Base-by-base conservation (phyloP, 2,113 vertebrate species). In the Narcine bancroftii region DNA sequence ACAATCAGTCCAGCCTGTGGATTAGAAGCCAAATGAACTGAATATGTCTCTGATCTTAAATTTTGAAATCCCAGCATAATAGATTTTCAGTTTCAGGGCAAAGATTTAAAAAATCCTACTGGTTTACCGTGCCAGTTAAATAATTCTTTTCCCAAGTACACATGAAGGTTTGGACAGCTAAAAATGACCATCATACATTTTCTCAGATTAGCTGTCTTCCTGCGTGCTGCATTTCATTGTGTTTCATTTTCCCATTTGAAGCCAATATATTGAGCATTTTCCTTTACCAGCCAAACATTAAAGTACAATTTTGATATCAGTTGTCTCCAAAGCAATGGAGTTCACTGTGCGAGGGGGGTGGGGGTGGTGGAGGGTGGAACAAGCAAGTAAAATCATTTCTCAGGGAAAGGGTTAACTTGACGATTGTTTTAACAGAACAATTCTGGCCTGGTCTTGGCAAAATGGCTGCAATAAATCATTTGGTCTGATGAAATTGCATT, bases 381-480 rank as follows among this genome's bases (percentile, higher is more conserved):
- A 5, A 19, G 26, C 33, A 21, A 60, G 81, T 7, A 56, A 87
- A 87, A 60, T 85, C 33, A 53, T 56, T 21, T 87, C n/a, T 21
- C 33, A 7, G 17, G 21, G n/a, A 63, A 87, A 87, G 53, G 81
- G 50, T 63, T 60, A 87, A 63, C 0, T 36, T n/a, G n/a, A 3
- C 81, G 21, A 53, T 53, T 36, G 53, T 60, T 87, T 60, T 36
- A 83, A 53, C 79, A 83, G 47, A 56, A 50, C 79, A 83, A 87
- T 60, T 87, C 81, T 60, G 81, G 53, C n/a, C n/a, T 36, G 53
- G 33, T 63, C 81, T 21, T 0, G 53, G 17, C 33, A 87, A 53
- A 36, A n/a, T 36, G 53, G 21, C 81, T 60, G 81, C 81, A 87
- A 87, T 87, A 87, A 87, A 87, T 87, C 81, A 87, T 87, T 21